These are phyloP conservation scores for Gastrophysa polygoni DNA, from an alignment of 2,888 invertebrate species.

Conservation along the genomic window DNA sequence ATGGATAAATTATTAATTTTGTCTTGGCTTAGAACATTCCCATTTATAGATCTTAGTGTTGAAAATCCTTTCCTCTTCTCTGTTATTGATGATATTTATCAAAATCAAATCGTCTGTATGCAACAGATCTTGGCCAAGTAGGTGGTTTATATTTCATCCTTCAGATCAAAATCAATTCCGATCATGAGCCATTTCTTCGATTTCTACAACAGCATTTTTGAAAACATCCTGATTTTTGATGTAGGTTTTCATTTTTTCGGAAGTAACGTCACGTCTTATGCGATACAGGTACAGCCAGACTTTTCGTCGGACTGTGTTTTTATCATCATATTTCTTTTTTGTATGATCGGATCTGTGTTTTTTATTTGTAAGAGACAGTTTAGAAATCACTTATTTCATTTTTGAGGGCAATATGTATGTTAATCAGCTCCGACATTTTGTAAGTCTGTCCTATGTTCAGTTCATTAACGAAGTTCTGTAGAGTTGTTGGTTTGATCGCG, in stretches of 20 bases:
- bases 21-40: neutral
- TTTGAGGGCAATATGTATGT: neutral
- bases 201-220: neutral
- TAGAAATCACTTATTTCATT: neutral
- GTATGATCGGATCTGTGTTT: neutral
- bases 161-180: slow-evolving; percentile 3
- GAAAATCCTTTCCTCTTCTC: slow-evolving; percentile 1
- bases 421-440: neutral
- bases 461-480: too few species aligned
- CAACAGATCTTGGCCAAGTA: slow-evolving; percentile 1
- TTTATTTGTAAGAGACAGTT: neutral
- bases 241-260: neutral
- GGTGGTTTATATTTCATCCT: slow-evolving; percentile 3
- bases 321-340: neutral
- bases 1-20: neutral
- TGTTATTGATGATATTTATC: neutral
- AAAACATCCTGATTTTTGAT: neutral
- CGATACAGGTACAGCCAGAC: neutral
- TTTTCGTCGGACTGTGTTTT: neutral
- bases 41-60: neutral
- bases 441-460: neutral
- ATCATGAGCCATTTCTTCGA: neutral
- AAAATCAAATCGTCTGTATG: neutral
- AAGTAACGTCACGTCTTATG: neutral
- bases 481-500: too few species aligned